Conservation (phyloP, 2,113 vertebrate genomes). For the Rhea pennata region DNA sequence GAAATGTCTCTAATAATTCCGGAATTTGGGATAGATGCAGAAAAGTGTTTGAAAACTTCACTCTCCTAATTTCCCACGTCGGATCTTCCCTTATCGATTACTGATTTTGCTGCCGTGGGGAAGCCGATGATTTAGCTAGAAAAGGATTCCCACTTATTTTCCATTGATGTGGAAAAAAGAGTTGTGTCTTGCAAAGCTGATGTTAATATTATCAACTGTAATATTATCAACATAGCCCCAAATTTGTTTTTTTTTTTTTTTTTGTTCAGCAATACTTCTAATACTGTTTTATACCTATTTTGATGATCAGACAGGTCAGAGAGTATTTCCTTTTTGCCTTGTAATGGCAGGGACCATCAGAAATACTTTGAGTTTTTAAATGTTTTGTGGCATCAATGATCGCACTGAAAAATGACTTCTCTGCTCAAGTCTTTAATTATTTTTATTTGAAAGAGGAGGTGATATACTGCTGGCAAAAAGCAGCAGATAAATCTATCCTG, state of each 20-base stretch:
- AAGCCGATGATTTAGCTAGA: not conserved
- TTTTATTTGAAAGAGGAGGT: not conserved
- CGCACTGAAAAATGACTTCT: not conserved
- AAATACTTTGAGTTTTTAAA: not conserved
- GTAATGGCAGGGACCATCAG: not conserved
- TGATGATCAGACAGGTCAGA: not conserved
- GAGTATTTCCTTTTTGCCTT: not conserved
- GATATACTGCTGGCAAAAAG: not conserved
- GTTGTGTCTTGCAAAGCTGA: not conserved
- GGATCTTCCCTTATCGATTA: not conserved
- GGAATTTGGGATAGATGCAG: not conserved
- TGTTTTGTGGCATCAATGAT: not conserved
- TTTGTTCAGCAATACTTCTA: not conserved
- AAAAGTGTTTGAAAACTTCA: not conserved
- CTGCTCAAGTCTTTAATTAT: not conserved
- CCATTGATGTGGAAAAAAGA: not conserved
- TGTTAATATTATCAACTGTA: not conserved
- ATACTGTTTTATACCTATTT: not conserved
- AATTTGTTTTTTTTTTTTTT: not conserved
- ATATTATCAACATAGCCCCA: rapidly evolving
- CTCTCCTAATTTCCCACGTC: not conserved
- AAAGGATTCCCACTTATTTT: not conserved
- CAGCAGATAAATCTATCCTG: not conserved
- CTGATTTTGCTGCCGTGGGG: not conserved
- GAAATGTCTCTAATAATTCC: not conserved